These are phyloP conservation scores for Sylvilagus bachmani DNA, from an alignment of 2,113 vertebrate genomes.

Conservation along the genomic window DNA sequence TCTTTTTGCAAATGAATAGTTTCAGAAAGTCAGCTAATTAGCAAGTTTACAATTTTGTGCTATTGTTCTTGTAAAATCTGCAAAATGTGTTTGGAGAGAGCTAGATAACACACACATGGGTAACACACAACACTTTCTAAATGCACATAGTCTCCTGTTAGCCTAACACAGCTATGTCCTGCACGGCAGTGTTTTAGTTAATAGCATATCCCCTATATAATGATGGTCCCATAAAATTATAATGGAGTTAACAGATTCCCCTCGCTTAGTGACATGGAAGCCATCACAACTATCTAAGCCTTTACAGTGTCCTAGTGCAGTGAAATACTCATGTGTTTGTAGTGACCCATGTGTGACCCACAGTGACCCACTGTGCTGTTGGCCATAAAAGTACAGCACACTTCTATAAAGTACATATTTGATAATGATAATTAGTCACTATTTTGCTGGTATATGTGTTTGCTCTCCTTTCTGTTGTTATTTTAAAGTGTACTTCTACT, in stretches of 20 bases:
- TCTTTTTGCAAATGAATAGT: conserved; percentile 11
- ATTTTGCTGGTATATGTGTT: not conserved
- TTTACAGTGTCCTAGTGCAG: too few relatives aligned
- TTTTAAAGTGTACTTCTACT: not conserved
- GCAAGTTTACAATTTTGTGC: not conserved
- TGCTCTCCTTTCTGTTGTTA: not conserved
- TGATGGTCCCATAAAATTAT: not conserved
- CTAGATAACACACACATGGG: not conserved
- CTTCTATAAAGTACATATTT: not conserved
- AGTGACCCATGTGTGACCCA: not conserved
- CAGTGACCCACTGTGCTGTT: too few relatives aligned
- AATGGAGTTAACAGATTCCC: not conserved
- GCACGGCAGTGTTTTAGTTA: not conserved
- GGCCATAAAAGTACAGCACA: not conserved
- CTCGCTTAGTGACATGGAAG: not conserved
- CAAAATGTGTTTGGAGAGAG: not conserved
- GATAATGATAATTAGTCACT: not conserved
- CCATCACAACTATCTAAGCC: not conserved
- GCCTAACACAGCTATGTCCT: not conserved
- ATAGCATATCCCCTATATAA: not conserved
- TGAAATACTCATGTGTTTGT: too few relatives aligned
- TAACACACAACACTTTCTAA: not conserved
- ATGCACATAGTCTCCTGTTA: not conserved
- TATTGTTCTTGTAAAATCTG: not conserved
- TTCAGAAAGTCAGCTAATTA: not conserved